Percentiles rank a stretch among this genome's conserved stretches.
phyloP scores from a whole-genome alignment of 2,113 vertebrate species.

The Anguilla rostrata region DNA sequence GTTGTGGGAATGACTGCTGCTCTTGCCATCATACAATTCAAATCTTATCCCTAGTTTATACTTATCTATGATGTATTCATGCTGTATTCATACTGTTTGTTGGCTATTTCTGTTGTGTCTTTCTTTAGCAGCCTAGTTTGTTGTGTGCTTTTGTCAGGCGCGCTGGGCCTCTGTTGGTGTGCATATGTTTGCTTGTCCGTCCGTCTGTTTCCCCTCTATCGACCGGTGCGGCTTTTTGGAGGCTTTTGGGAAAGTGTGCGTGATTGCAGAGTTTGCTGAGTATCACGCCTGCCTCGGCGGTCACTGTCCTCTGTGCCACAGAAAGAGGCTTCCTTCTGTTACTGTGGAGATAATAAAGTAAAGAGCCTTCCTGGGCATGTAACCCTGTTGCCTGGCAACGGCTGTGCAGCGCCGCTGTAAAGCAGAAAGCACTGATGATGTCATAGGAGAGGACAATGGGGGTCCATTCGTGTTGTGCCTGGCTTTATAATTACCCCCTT shows the following conservation, averaged over 20 bases:
- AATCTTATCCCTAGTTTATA: too few species aligned
- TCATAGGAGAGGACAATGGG: slow-evolving; percentile 50
- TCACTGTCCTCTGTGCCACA: background rate
- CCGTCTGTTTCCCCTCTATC: background rate
- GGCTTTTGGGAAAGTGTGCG: background rate
- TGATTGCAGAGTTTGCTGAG: background rate
- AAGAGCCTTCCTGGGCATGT: slow-evolving; percentile 51
- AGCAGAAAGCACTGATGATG: slow-evolving; percentile 56
- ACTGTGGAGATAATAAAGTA: slow-evolving; percentile 27
- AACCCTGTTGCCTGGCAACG: slow-evolving; percentile 71
- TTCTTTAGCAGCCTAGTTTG: background rate
- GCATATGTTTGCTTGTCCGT: background rate
- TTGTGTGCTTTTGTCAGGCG: background rate
- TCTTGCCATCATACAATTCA: too few species aligned
- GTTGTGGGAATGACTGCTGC: too few species aligned
- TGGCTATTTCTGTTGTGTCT: background rate
- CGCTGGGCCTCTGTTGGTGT: too few species aligned
- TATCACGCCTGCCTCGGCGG: background rate
- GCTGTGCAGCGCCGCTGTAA: slow-evolving; percentile 53
- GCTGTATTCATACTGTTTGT: background rate
- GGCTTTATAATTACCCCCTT: slow-evolving; percentile 10
- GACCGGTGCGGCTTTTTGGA: background rate
- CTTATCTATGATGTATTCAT: background rate
- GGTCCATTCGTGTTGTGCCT: slow-evolving; percentile 23
- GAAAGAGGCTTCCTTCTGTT: background rate